Evolutionary conservation across 2,888 invertebrate species (phyloP).

Genomic region (Polydrusus cervinus): DNA sequence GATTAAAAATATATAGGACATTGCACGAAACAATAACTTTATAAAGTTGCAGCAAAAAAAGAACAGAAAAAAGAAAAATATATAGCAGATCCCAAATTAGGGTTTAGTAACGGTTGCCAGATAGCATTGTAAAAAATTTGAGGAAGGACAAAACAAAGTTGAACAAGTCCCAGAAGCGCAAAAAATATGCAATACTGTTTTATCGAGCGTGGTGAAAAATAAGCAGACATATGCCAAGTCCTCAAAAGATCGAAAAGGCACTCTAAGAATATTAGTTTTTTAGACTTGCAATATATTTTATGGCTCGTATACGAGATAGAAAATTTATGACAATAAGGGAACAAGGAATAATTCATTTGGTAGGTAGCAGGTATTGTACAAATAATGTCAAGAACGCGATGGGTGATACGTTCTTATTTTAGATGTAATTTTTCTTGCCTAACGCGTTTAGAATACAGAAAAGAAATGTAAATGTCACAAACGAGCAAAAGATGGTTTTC

Average conservation of each 20-base stretch:
- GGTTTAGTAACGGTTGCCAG: too few species aligned
- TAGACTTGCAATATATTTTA: conserved; percentile 54
- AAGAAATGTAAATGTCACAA: conserved; percentile 45
- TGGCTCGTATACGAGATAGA: conserved; percentile 50
- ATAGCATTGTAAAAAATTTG: neutral
- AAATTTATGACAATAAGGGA: conserved; percentile 56
- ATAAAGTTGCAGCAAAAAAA: too few species aligned
- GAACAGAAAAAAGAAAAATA: too few species aligned
- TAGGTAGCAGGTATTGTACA: conserved; percentile 51
- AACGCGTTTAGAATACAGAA: conserved; percentile 48
- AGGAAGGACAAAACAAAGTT: conserved; percentile 30
- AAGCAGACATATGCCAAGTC: conserved; percentile 48
- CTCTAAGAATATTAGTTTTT: conserved; percentile 54
- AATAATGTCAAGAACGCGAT: conserved; percentile 49
- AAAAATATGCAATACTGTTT: conserved; percentile 42
- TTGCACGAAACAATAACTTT: too few species aligned
- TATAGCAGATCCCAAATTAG: too few species aligned
- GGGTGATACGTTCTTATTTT: conserved; percentile 48
- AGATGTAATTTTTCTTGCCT: conserved; percentile 44
- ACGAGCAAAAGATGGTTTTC: conserved; percentile 28
- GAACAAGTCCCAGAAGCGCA: conserved; percentile 30
- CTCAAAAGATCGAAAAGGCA: conserved; percentile 50
- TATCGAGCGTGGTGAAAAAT: conserved; percentile 50
- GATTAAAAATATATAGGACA: too few species aligned
- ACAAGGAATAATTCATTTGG: conserved; percentile 54